Conservation (phyloP, 2,113 vertebrate genomes). For the Notarius lentiginosus region DNA sequence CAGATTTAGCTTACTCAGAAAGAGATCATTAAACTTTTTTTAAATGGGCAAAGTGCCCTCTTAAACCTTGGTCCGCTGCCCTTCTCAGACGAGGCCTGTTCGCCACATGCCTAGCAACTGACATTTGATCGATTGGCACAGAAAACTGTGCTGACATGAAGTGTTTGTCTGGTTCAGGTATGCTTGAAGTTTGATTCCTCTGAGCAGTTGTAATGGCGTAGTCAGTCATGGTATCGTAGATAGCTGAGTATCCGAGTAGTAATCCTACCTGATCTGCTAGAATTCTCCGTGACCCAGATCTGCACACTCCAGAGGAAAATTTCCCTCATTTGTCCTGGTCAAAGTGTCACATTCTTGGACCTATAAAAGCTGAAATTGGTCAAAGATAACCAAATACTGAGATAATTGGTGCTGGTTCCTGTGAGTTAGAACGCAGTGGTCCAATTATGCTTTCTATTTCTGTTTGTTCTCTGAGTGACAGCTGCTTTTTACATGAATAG, state of each 20-base stretch:
- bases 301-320: constrained; percentile 51
- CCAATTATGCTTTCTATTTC: not conserved
- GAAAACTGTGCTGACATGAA: constrained; percentile 18
- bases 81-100: not conserved
- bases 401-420: not conserved
- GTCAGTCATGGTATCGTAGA: constrained; percentile 43
- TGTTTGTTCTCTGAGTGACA: not conserved
- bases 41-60: not conserved
- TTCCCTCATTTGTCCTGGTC: constrained; percentile 26
- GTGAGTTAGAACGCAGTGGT: not conserved
- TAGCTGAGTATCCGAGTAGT: constrained; percentile 24
- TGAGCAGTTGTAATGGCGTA: constrained; percentile 43
- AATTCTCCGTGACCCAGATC: constrained; percentile 66
- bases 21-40: not conserved
- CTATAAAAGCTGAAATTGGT: not conserved
- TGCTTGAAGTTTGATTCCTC: constrained; percentile 48
- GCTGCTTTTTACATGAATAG: not conserved
- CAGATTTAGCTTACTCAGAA: constrained; percentile 22
- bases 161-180: not conserved
- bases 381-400: not conserved
- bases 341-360: constrained; percentile 5
- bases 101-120: not conserved
- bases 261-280: constrained; percentile 62
- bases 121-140: constrained; percentile 21
- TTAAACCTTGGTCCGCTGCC: not conserved